A percentile compares a stretch with the other conserved stretches of the same genome.
Evolutionary conservation across 2,797 vertebrate genomes (phyloP).

Genomic region (Muraenolepis orangiensis): DNA sequence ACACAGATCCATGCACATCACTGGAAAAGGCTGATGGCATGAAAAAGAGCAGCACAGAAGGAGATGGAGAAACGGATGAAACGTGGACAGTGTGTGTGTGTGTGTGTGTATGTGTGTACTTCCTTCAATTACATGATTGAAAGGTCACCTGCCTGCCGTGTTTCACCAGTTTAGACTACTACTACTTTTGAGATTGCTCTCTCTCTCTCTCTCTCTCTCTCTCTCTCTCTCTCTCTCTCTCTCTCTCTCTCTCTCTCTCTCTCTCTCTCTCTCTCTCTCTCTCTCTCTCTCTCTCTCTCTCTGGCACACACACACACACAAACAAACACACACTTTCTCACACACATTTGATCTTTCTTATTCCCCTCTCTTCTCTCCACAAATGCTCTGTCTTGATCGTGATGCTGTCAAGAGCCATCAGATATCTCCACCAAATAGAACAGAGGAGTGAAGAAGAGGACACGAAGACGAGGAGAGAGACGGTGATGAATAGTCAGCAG

Average conservation of each 20-base stretch:
- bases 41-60: not conserved
- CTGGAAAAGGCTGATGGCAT: not conserved
- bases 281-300: no score
- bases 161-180: not conserved
- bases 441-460: not conserved
- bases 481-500: not conserved
- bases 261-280: no score
- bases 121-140: not conserved
- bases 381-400: not conserved
- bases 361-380: not conserved
- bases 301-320: not conserved
- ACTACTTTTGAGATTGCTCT: not conserved
- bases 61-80: not conserved
- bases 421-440: not conserved
- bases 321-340: not conserved
- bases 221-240: no score
- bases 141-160: not conserved
- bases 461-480: not conserved
- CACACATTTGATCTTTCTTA: no score
- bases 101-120: not conserved
- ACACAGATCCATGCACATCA: not conserved
- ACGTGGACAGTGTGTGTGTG: not conserved
- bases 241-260: no score
- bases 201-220: not conserved
- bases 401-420: not conserved